A percentile compares a stretch with the other conserved stretches of the same genome.
Evolutionary conservation across 2,888 invertebrate species (phyloP).

Genomic region (Exocentrus adspersus): DNA sequence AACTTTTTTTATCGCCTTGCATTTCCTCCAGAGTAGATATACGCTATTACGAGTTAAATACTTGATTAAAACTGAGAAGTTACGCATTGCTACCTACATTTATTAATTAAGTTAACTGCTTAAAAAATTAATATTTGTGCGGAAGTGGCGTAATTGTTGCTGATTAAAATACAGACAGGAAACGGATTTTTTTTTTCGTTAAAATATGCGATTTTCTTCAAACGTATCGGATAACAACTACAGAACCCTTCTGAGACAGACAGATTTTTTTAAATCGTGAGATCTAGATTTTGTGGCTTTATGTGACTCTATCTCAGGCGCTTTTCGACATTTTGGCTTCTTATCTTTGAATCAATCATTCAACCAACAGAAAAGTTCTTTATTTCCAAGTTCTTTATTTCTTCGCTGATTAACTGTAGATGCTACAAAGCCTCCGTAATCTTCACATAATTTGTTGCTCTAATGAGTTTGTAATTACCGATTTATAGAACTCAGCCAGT

Average conservation of each 20-base stretch:
- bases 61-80: neutral
- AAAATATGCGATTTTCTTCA: neutral
- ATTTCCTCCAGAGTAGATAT: neutral
- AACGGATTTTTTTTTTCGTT: neutral
- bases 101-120: neutral
- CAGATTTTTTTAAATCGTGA: too few species aligned
- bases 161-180: constrained; percentile 3
- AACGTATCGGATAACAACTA: too few species aligned
- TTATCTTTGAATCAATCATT: too few species aligned
- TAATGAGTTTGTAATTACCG: neutral
- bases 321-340: too few species aligned
- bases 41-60: neutral
- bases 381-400: too few species aligned
- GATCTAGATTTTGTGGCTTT: too few species aligned
- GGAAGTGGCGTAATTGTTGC: constrained; percentile 1
- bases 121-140: neutral
- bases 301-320: too few species aligned
- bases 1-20: neutral
- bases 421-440: neutral
- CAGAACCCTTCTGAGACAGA: too few species aligned
- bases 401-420: too few species aligned
- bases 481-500: neutral
- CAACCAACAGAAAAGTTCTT: too few species aligned
- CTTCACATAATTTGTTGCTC: neutral
- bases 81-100: neutral